Conservation (phyloP, 2,797 vertebrate species). For the Falco novaeseelandiae region DNA sequence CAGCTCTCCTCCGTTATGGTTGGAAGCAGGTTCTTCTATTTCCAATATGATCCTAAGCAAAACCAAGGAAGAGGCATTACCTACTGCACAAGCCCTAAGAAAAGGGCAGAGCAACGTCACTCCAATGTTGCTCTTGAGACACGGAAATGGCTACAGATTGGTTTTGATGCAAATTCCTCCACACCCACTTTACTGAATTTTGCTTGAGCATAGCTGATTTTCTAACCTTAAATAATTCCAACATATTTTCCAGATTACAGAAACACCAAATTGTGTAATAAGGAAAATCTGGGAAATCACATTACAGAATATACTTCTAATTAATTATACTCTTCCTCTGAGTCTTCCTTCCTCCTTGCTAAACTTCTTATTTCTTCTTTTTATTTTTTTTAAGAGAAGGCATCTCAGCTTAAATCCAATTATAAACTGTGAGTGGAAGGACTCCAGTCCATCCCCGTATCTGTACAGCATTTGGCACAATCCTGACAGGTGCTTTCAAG, state of each 20-base stretch:
- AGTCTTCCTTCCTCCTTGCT: background rate
- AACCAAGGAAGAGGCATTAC: background rate
- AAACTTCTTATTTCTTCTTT: background rate
- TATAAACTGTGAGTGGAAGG: background rate
- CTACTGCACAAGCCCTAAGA: background rate
- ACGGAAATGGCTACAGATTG: background rate
- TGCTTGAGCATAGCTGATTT: background rate
- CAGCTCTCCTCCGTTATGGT: constrained; percentile 94
- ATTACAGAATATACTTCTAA: background rate
- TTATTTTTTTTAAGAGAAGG: background rate
- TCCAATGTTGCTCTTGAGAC: background rate
- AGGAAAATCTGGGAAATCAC: background rate
- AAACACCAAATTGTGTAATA: background rate
- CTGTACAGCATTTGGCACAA: background rate
- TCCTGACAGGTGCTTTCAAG: background rate
- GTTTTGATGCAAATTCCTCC: background rate
- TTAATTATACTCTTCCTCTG: background rate
- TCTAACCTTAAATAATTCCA: background rate
- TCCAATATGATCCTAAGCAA: constrained; percentile 89
- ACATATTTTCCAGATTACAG: background rate
- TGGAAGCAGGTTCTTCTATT: constrained; percentile 93
- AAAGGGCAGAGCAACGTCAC: background rate
- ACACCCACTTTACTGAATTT: background rate
- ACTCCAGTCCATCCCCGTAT: background rate
- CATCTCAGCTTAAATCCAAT: background rate